Conservation (phyloP, 2,797 vertebrate genomes). For the Channa striata region DNA sequence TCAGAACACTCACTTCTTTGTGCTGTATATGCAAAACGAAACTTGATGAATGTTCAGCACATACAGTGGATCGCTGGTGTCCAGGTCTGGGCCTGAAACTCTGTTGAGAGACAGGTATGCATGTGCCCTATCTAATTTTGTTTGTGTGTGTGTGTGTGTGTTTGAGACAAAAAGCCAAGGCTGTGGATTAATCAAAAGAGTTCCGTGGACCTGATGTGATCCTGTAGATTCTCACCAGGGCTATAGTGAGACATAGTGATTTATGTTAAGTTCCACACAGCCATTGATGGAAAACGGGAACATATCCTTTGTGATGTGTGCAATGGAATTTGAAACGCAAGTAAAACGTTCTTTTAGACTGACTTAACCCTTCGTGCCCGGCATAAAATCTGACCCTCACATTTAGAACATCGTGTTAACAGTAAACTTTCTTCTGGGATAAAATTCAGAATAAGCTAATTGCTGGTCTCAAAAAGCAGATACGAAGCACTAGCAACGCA, state of each 20-base stretch:
- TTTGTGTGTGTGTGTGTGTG: slow-evolving; percentile 58
- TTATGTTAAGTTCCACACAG: no score
- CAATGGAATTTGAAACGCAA: slow-evolving; percentile 18
- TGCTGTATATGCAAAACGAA: slow-evolving; percentile 68
- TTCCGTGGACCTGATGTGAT: slow-evolving; percentile 19
- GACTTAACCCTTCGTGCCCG: background rate
- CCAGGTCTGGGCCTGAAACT: slow-evolving; percentile 53
- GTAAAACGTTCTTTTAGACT: slow-evolving; percentile 23
- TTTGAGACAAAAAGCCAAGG: slow-evolving; percentile 20
- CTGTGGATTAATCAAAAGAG: slow-evolving; percentile 28
- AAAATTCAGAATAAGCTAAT: slow-evolving; percentile 48
- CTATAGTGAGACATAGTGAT: no score
- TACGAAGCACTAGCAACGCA: slow-evolving; percentile 29
- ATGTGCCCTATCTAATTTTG: slow-evolving; percentile 48
- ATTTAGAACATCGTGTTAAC: slow-evolving; percentile 19
- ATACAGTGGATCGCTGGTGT: slow-evolving; percentile 59
- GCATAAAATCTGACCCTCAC: slow-evolving; percentile 32
- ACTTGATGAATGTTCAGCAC: slow-evolving; percentile 75
- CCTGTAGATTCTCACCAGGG: background rate
- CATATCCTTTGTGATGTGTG: slow-evolving; percentile 10
- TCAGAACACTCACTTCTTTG: slow-evolving; percentile 76
- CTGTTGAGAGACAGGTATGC: slow-evolving; percentile 66
- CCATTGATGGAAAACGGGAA: slow-evolving; percentile 1
- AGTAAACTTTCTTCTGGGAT: slow-evolving; percentile 40
- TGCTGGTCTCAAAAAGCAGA: slow-evolving; percentile 41